Base-by-base conservation (phyloP, 2,888 invertebrate genomes). In the Alentia gelatinosa region DNA sequence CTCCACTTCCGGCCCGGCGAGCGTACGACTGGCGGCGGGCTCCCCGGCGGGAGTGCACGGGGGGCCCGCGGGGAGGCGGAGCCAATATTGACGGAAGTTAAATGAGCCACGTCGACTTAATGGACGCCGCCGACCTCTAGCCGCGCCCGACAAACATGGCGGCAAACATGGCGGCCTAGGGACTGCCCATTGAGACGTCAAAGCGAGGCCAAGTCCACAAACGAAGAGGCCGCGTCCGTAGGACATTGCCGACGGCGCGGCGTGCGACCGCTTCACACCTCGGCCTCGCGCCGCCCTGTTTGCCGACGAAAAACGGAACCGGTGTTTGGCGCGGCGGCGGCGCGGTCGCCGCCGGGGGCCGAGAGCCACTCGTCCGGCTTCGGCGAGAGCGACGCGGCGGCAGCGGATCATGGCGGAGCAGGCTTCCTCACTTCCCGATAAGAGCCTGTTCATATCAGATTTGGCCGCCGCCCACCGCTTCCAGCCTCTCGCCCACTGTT, bases 361-460 rank as follows among this genome's bases (percentile, higher is more conserved):
- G 86, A 86, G 86, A 30, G 42, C 26, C 47, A 86, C 47, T 47
- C 42, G 86, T n/a, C 23, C 35, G 37, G 83, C n/a, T 15, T 37
- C 9, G 42, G 7, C n/a, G 83, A 3, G 83, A n/a, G 33, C 33
- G 79, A n/a, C n/a, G 35, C 37, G 40, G 83, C 26, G 74, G n/a
- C 30, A 26, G n/a, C 12, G 74, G 86, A 86, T 86, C 86, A 86
- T 86, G 86, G 47, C 86, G 5, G 39, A 50, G 86, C 86, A 50
- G 35, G 47, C 0, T 42, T 86, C 86, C 9, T n/a, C 86, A 86
- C 50, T 50, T 26, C 30, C 19, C 47, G 30, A 26, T 50, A 30
- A 86, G 86, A 47, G 86, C 33, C 86, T 86, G 86, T 86, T 86
- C 86, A 86, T 86, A 86, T 86, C 86, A 86, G 47, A 86, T 86